A percentile compares a stretch with the other conserved stretches of the same genome.
phyloP scores from a whole-genome alignment of 1,140 invertebrate species.

The Platorchestia sp. region DNA sequence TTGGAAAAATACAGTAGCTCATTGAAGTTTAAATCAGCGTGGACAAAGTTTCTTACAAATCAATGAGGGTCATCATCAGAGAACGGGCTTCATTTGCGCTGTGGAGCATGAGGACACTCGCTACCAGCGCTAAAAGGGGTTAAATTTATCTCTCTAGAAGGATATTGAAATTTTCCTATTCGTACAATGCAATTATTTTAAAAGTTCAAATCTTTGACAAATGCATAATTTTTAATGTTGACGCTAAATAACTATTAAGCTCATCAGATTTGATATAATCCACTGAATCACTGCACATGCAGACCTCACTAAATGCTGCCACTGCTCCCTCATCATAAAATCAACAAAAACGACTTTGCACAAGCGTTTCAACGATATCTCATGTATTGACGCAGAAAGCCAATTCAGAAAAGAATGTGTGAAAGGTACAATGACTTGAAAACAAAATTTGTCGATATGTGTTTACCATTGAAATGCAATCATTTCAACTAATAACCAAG shows the following conservation, averaged over 20 bases:
- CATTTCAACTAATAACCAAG: neutral
- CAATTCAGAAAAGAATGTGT: neutral
- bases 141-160: neutral
- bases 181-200: neutral
- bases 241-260: neutral
- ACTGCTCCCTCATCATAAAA: neutral
- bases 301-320: neutral
- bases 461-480: neutral
- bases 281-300: neutral
- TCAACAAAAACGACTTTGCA: neutral
- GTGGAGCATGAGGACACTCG: neutral
- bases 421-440: no score
- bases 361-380: neutral
- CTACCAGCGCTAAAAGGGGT: neutral
- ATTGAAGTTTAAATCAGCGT: neutral
- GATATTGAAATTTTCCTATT: neutral
- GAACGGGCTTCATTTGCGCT: neutral
- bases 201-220: neutral
- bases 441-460: no score
- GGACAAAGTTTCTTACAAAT: neutral
- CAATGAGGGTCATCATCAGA: neutral
- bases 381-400: neutral
- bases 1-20: neutral
- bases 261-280: neutral
- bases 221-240: neutral